These are phyloP conservation scores for Marmota monax DNA, from an alignment of 2,113 vertebrate genomes.

Conservation along the genomic window DNA sequence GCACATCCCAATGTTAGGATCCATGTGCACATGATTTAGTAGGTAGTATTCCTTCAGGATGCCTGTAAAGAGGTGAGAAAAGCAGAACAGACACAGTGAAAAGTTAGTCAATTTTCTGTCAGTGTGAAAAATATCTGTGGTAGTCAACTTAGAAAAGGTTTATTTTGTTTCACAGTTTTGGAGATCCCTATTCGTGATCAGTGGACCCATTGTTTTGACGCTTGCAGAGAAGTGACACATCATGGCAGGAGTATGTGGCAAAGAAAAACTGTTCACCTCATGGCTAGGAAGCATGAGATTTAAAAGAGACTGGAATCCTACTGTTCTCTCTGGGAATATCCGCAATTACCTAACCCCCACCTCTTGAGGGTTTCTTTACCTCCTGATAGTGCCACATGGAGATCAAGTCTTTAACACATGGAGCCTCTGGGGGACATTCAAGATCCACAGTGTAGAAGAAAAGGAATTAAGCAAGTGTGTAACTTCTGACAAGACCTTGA, in stretches of 20 bases:
- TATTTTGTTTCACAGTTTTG: background rate
- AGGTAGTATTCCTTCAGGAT: background rate
- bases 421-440: background rate
- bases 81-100: background rate
- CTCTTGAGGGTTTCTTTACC: background rate
- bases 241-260: background rate
- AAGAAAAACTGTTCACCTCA: background rate
- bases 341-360: no score
- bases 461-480: background rate
- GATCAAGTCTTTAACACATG: background rate
- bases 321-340: no score
- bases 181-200: background rate
- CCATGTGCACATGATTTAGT: background rate
- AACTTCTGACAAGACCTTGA: no score
- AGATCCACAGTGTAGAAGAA: background rate
- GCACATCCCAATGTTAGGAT: background rate
- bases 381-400: background rate
- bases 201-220: background rate
- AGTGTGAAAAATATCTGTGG: background rate
- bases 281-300: background rate
- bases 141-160: background rate
- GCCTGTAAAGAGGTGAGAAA: background rate
- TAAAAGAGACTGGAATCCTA: background rate
- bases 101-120: background rate
- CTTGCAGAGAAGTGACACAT: fast-evolving